These are phyloP conservation scores for Poeciliopsis retropinna DNA, from an alignment of 2,113 vertebrate genomes.

Conservation along the genomic window DNA sequence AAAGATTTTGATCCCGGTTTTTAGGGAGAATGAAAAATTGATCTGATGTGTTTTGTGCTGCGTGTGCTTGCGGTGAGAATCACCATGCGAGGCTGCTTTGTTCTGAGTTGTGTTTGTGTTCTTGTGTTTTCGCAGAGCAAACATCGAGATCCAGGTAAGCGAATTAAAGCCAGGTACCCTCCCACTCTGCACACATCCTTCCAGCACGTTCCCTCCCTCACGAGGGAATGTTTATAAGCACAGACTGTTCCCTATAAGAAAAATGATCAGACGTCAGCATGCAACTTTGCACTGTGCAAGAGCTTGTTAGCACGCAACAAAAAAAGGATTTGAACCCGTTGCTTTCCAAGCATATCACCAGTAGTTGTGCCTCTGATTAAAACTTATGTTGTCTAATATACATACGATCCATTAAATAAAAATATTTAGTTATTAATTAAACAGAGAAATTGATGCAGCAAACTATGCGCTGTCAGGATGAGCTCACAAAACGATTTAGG, in stretches of 20 bases:
- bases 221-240: not conserved
- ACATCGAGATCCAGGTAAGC: constrained; percentile 87
- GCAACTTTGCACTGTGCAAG: not conserved
- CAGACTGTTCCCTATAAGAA: not conserved
- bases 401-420: not conserved
- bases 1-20: constrained; percentile 20
- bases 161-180: not conserved
- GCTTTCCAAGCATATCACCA: not conserved
- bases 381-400: not conserved
- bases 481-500: no score
- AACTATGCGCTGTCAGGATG: not conserved
- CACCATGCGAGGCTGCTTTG: not conserved
- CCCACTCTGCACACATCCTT: not conserved
- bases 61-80: not conserved
- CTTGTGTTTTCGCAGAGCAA: constrained; percentile 78
- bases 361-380: not conserved
- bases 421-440: not conserved
- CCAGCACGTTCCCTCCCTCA: not conserved
- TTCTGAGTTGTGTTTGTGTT: constrained; percentile 16
- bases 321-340: not conserved
- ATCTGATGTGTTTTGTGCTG: not conserved
- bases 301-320: not conserved
- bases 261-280: not conserved
- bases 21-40: not conserved
- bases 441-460: not conserved